phyloP scores from a whole-genome alignment of 2,113 vertebrate species.

The Peromyscus polionotus region DNA sequence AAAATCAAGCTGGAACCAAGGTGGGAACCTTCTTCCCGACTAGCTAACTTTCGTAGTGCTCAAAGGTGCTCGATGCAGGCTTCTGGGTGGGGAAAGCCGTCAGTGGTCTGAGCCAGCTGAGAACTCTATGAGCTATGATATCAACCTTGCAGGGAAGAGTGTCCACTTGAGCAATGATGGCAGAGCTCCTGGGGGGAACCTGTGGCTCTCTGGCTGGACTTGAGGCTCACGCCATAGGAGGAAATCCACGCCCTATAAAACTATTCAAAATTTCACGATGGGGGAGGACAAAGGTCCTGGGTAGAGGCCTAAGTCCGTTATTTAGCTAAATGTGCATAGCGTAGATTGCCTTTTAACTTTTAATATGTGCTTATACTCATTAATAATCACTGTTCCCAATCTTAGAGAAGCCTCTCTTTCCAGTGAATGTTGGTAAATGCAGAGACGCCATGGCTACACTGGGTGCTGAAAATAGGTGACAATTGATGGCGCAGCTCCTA shows the following conservation, averaged over 20 bases:
- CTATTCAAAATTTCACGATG: neutral
- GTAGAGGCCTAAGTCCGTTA: neutral
- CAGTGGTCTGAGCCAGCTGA: neutral
- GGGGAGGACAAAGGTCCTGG: neutral
- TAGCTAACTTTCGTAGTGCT: neutral
- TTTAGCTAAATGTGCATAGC: neutral
- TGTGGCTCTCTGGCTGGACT: neutral
- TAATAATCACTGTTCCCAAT: neutral
- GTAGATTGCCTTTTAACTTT: neutral
- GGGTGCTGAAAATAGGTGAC: neutral
- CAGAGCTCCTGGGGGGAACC: neutral
- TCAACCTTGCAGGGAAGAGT: neutral
- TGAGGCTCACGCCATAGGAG: neutral
- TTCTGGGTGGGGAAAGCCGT: neutral
- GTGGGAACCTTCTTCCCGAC: neutral
- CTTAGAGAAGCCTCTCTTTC: neutral
- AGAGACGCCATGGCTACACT: neutral
- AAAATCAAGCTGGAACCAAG: neutral
- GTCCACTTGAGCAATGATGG: neutral
- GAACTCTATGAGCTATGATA: neutral
- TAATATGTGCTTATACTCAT: neutral
- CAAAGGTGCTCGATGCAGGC: neutral
- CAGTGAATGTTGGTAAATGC: neutral
- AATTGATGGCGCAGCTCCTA: neutral
- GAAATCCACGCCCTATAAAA: neutral